Percentiles rank a stretch among this genome's conserved stretches.
These are phyloP conservation scores for Drosophila bocki DNA, from an alignment of 1,140 invertebrate genomes.

Conservation along the genomic window DNA sequence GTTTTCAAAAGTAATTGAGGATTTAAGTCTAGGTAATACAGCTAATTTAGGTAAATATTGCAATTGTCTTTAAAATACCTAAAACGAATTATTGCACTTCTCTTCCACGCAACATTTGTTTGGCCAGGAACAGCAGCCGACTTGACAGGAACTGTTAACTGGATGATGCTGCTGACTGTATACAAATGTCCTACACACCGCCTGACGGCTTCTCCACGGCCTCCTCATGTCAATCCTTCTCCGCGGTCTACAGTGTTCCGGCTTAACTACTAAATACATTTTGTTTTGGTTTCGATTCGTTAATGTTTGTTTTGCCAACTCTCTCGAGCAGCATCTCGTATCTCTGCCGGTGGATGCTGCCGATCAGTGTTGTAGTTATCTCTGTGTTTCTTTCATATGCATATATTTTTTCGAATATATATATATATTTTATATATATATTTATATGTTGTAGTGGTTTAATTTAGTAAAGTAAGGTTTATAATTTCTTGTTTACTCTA, in stretches of 20 bases:
- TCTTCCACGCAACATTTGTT: conserved; percentile 33
- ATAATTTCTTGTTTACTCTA: conserved; percentile 79
- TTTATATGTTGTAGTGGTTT: conserved; percentile 54
- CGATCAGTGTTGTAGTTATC: conserved; percentile 31
- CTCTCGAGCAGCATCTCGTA: conserved; percentile 29
- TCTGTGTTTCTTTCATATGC: conserved; percentile 55
- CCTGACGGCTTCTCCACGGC: conserved; percentile 17
- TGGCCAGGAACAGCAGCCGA: conserved; percentile 40
- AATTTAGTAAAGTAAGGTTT: conserved; percentile 84
- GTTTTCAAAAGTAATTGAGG: not conserved
- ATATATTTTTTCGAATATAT: conserved; percentile 59
- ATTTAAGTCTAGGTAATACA: conserved; percentile 17
- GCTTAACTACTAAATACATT: conserved; percentile 63
- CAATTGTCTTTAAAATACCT: conserved; percentile 54
- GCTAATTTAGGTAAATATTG: conserved; percentile 5
- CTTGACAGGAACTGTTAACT: conserved; percentile 65
- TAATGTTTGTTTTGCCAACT: conserved; percentile 54
- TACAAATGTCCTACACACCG: conserved; percentile 33
- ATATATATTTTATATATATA: conserved; percentile 58
- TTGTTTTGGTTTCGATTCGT: conserved; percentile 76
- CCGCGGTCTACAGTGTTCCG: conserved; percentile 4
- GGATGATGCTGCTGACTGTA: conserved; percentile 13
- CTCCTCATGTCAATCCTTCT: not conserved
- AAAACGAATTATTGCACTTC: conserved; percentile 56
- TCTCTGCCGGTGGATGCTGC: conserved; percentile 34